Conservation (phyloP, 2,888 invertebrate genomes). For the Antheraea yamamai region DNA sequence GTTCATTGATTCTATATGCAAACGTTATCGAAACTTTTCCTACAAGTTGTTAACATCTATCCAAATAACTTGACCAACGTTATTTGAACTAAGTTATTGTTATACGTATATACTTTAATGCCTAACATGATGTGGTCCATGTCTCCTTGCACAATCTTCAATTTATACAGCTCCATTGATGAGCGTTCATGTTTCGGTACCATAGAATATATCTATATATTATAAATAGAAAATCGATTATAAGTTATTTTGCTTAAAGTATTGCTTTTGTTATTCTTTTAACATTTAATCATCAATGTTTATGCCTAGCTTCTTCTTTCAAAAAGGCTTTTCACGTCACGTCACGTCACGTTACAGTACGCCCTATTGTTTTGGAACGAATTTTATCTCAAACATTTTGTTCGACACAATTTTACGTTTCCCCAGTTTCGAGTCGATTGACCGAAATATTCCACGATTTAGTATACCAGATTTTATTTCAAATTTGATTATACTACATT, state of each 20-base stretch:
- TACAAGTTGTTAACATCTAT: too few relatives aligned
- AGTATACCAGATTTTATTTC: not conserved
- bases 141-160: too few relatives aligned
- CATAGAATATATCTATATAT: too few relatives aligned
- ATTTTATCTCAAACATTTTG: slow-evolving; percentile 39
- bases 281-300: slow-evolving; percentile 28
- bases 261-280: slow-evolving; percentile 17
- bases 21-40: too few relatives aligned
- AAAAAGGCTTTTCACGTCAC: slow-evolving; percentile 35
- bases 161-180: too few relatives aligned
- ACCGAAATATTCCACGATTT: not conserved
- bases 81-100: too few relatives aligned
- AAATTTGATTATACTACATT: not conserved
- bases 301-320: slow-evolving; percentile 21
- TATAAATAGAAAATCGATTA: not conserved
- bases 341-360: slow-evolving; percentile 39
- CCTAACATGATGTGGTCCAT: too few relatives aligned
- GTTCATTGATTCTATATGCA: too few relatives aligned
- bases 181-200: too few relatives aligned
- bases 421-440: slow-evolving; percentile 25
- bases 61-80: too few relatives aligned
- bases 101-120: too few relatives aligned
- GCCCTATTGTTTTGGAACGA: slow-evolving; percentile 40
- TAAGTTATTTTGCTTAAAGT: slow-evolving; percentile 26
- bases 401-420: slow-evolving; percentile 46